Evolutionary conservation across 2,113 vertebrate genomes (phyloP).

Genomic region (Isurus oxyrinchus): DNA sequence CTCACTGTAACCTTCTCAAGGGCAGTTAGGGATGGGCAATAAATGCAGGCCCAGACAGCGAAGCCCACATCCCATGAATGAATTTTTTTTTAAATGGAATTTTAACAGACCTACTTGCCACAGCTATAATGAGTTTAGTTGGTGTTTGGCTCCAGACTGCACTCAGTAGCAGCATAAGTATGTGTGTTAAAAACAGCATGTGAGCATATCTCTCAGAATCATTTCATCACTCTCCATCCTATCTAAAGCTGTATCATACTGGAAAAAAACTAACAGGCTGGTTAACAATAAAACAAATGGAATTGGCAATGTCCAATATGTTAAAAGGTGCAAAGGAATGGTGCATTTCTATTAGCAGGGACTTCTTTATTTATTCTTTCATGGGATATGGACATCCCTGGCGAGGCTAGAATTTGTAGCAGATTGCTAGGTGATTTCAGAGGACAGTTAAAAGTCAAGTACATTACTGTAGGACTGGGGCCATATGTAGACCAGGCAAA

Average conservation of each 20-base stretch:
- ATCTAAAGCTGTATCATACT: neutral
- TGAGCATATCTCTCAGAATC: neutral
- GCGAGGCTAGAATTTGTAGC: no score
- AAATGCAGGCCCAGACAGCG: no score
- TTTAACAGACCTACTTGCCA: slow-evolving; percentile 2
- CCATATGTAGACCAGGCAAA: no score
- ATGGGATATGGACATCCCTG: no score
- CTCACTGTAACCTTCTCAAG: no score
- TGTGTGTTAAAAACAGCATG: neutral
- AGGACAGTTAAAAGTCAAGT: no score
- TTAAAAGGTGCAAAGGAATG: neutral
- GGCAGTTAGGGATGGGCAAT: no score
- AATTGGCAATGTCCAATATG: neutral
- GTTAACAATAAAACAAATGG: slow-evolving; percentile 5
- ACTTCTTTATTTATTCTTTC: no score
- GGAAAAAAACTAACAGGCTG: neutral
- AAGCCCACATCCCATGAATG: no score
- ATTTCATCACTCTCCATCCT: neutral
- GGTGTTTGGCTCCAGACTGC: neutral
- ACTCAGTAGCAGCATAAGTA: neutral
- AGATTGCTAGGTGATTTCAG: no score
- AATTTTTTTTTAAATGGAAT: neutral
- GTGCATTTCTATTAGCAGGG: no score
- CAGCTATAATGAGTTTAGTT: slow-evolving; percentile 27
- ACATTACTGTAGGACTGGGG: no score